Evolutionary conservation across 92 coral and sea anemone species (phyloP).

Genomic region (Palythoa caribaeorum): DNA sequence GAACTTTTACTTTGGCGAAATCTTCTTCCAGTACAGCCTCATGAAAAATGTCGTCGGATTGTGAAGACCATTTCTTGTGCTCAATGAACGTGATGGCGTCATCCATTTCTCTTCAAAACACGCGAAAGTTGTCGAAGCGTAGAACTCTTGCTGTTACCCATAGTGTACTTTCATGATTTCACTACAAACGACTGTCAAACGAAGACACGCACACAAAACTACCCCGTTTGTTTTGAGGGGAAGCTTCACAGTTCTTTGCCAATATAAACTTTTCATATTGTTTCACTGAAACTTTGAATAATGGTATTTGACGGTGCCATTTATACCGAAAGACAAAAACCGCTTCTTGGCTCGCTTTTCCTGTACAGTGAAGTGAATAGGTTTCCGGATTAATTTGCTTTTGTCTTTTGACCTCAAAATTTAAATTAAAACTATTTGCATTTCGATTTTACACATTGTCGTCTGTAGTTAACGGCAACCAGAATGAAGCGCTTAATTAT

Average conservation of each 20-base stretch:
- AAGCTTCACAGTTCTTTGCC: background rate
- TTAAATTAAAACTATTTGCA: slow-evolving; percentile 1
- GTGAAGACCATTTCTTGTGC: slow-evolving; percentile 45
- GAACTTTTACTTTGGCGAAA: slow-evolving; percentile 79
- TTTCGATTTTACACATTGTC: background rate
- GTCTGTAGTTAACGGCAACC: slow-evolving; percentile 21
- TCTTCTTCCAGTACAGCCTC: slow-evolving; percentile 84
- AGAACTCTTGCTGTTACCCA: slow-evolving; percentile 7
- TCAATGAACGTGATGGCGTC: background rate
- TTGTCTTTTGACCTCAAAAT: slow-evolving; percentile 6
- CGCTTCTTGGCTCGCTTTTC: background rate
- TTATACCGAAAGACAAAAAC: background rate
- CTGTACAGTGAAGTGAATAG: background rate
- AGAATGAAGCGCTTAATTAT: background rate
- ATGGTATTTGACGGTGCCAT: background rate
- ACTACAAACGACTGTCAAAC: background rate
- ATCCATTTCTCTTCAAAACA: slow-evolving; percentile 26
- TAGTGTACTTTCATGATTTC: background rate
- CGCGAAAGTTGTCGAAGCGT: background rate
- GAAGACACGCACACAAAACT: background rate
- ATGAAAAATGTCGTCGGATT: slow-evolving; percentile 74
- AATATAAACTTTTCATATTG: slow-evolving; percentile 6
- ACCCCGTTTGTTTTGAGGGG: background rate
- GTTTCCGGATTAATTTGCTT: background rate
- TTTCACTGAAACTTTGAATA: background rate